phyloP scores from a whole-genome alignment of 2,888 invertebrate genomes.

The Strigamia maritima region DNA sequence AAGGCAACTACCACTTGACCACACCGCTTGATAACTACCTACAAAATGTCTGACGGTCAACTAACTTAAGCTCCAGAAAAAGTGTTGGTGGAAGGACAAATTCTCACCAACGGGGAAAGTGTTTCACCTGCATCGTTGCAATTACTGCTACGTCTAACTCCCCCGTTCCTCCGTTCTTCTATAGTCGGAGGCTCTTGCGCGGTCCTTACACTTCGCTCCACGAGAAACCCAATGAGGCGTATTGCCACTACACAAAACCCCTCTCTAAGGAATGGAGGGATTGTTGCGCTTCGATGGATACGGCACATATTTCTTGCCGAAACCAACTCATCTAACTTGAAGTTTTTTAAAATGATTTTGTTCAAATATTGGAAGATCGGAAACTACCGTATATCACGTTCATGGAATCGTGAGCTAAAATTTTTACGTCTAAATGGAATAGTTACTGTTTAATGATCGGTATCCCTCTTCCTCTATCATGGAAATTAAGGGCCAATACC shows the following conservation, averaged over 20 bases:
- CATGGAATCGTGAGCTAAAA: too few relatives aligned
- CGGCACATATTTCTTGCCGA: not conserved
- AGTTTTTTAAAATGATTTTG: too few relatives aligned
- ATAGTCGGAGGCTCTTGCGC: not conserved
- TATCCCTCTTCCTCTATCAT: too few relatives aligned
- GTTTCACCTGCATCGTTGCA: not conserved
- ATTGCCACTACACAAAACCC: conserved; percentile 10
- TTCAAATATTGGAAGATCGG: too few relatives aligned
- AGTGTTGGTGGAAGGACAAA: not conserved
- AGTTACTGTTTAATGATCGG: too few relatives aligned
- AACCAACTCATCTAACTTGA: not conserved
- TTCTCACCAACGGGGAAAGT: not conserved
- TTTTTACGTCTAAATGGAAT: too few relatives aligned
- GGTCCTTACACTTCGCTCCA: not conserved
- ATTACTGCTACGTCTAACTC: not conserved
- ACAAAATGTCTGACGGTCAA: conserved; percentile 5
- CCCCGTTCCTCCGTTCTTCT: not conserved
- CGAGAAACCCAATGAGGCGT: conserved; percentile 1
- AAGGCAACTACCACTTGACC: not conserved
- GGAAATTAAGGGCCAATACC: too few relatives aligned
- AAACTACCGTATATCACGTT: too few relatives aligned
- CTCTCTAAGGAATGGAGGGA: not conserved
- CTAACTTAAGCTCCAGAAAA: not conserved
- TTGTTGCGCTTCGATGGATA: not conserved
- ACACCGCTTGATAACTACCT: conserved; percentile 5